Conservation (phyloP, 2,797 vertebrate species). For the Trichosurus vulpecula region DNA sequence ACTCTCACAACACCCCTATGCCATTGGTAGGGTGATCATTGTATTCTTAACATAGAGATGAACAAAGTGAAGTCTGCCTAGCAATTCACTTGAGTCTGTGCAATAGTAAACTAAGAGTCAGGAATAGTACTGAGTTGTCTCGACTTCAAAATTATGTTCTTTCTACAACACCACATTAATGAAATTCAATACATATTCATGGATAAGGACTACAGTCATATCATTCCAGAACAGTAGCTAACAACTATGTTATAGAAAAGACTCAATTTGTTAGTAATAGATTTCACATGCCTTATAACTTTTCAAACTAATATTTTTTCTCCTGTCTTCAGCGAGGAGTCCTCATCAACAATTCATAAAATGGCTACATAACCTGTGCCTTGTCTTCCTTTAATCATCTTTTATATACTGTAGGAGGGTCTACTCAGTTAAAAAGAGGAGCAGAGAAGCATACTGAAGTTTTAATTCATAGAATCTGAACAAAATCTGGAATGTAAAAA, state of each 20-base stretch:
- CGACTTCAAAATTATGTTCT: neutral
- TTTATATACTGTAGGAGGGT: slow-evolving; percentile 11
- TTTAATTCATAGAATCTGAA: slow-evolving; percentile 38
- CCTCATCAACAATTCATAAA: slow-evolving; percentile 26
- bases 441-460: neutral
- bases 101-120: neutral
- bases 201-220: neutral
- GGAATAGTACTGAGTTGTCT: neutral
- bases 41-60: neutral
- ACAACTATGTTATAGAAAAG: neutral
- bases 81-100: neutral
- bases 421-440: slow-evolving; percentile 17
- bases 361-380: slow-evolving; percentile 4
- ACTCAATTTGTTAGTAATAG: neutral
- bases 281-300: neutral
- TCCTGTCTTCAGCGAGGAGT: slow-evolving; percentile 8
- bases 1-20: neutral
- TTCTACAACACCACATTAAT: neutral
- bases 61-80: neutral
- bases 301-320: slow-evolving; percentile 43
- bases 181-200: neutral
- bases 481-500: slow-evolving; percentile 43
- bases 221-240: neutral
- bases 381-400: slow-evolving; percentile 15
- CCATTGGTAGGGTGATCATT: neutral